Percentiles rank a stretch among this genome's conserved stretches.
Conservation (phyloP, 1,140 invertebrate genomes). For the Trachymyrmex cornetzi region DNA sequence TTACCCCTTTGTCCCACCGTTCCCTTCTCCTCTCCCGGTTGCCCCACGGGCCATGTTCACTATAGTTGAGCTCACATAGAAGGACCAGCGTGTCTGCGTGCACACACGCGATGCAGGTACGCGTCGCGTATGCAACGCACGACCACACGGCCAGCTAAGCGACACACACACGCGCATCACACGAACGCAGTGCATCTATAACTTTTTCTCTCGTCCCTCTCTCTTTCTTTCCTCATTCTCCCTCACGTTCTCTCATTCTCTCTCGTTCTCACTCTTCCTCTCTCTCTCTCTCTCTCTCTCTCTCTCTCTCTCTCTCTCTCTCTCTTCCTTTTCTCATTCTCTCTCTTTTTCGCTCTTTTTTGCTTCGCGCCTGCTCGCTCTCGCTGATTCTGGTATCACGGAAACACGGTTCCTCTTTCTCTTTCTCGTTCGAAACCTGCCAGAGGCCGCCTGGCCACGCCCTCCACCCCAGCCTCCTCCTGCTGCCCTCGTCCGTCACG, state of each 20-base stretch:
- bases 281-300: constrained; percentile 19
- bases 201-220: constrained; percentile 73
- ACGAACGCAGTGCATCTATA: constrained; percentile 74
- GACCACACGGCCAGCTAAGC: constrained; percentile 62
- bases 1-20: constrained; percentile 86
- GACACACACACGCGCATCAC: constrained; percentile 59
- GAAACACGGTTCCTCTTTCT: constrained; percentile 78
- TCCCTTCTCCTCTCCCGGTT: constrained; percentile 77
- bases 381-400: constrained; percentile 74
- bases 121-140: constrained; percentile 77
- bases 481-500: constrained; percentile 73
- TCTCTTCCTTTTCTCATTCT: constrained; percentile 63
- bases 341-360: constrained; percentile 34
- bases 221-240: constrained; percentile 55
- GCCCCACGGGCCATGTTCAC: constrained; percentile 81
- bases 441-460: constrained; percentile 84
- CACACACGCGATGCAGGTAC: constrained; percentile 69
- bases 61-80: constrained; percentile 69
- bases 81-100: constrained; percentile 58
- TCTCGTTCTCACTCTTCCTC: neutral
- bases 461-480: constrained; percentile 77
- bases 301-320: constrained; percentile 49
- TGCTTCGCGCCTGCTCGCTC: constrained; percentile 63
- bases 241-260: constrained; percentile 10
- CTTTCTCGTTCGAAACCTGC: constrained; percentile 82